phyloP scores from a whole-genome alignment of 2,797 vertebrate genomes.

The Coranthus polyacanthus region DNA sequence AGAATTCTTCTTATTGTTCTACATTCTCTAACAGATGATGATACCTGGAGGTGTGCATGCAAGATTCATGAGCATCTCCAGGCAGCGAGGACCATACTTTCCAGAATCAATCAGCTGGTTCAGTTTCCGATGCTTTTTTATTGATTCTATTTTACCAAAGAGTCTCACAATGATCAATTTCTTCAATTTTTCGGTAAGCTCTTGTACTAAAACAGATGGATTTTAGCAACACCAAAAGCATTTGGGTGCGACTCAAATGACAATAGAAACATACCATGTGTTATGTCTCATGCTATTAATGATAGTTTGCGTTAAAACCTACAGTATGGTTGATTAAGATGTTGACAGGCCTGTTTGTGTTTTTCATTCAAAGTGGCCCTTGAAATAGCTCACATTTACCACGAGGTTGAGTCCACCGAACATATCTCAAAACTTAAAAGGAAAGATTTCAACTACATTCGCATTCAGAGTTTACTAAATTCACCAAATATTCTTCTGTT shows the following conservation, averaged over 20 bases:
- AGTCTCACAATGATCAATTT: constrained; percentile 6
- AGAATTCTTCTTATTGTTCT: constrained; percentile 37
- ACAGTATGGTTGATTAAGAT: constrained; percentile 2
- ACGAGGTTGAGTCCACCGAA: neutral
- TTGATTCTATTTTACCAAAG: constrained; percentile 43
- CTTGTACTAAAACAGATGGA: constrained; percentile 1
- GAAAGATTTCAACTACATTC: neutral
- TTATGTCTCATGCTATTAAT: no score
- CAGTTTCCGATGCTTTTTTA: constrained; percentile 48
- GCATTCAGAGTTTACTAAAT: constrained; percentile 13
- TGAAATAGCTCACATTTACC: neutral
- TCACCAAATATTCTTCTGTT: neutral
- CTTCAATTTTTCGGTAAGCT: neutral
- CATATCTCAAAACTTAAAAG: neutral
- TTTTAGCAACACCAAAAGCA: constrained; percentile 14
- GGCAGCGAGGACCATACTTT: constrained; percentile 43
- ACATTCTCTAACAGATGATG: constrained; percentile 32
- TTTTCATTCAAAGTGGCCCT: neutral
- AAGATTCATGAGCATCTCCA: constrained; percentile 69
- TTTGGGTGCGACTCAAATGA: neutral
- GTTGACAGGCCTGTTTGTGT: constrained; percentile 2
- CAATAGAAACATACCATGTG: neutral
- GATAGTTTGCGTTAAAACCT: neutral
- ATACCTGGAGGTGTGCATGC: constrained; percentile 38
- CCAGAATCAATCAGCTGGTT: constrained; percentile 61